Evolutionary conservation across 2,797 vertebrate genomes (phyloP), one percentile per base, ranked within the genome.

Genomic region (Darevskia nairensis): DNA sequence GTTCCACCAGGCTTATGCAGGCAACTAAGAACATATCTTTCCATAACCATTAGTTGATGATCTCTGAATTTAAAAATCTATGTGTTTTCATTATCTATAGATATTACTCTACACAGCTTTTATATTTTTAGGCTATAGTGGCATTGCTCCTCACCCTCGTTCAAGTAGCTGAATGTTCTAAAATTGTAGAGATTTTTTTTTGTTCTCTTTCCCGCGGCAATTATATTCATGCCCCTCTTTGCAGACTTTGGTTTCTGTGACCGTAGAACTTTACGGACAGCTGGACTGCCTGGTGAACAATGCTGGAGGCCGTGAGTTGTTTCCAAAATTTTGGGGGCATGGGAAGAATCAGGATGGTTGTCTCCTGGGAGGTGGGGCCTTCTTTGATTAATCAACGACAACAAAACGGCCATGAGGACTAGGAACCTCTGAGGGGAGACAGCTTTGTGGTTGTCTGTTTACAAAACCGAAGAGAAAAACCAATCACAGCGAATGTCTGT

Each of bases 271-370:
- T 0, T 96, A 97, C 0, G 97, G 97, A 89, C 92, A 89, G 86
- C 93, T 98, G 3, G 98, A 98, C 93, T 98, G 98, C 87, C 94
- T 98, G 92, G 97, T 98, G 88, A 98, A 98, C 96, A 98, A 98
- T 0, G 97, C 97, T 1, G 98, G 98, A 27, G 95, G 95, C 94
- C 97, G 97, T 98, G 94, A 98, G 98, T 97, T 50, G 4, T 74
- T 69, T 55, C 27, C 3, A 85, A 32, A 80, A 44, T 3, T 8
- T 29, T 72, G 41, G 11, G 5, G 17, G 6, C 15, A 9, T 35
- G 68, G 82, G n/a, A 39, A 68, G 59, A 23, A 39, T 41, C 39
- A 2, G 2, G 69, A 19, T 55, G 32, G 46, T 21, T 44, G 25
- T 3, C 1, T 84, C 25, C 23, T 46, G 68, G 41, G 39, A 27